Conservation (phyloP, 2,797 vertebrate species). For the Nannoperca obscura region DNA sequence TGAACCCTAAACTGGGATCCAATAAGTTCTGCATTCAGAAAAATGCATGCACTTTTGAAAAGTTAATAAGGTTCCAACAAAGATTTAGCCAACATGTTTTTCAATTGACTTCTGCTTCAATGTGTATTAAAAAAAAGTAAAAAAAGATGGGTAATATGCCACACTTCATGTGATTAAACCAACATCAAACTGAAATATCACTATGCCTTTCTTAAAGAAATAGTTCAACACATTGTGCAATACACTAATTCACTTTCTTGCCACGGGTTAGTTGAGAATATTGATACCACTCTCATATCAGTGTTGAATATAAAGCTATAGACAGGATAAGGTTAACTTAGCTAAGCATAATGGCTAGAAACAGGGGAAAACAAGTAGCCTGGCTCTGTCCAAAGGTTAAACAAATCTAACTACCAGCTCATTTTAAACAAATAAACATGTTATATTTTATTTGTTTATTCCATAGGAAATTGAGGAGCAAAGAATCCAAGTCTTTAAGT, state of each 20-base stretch:
- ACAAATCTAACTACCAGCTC: background rate
- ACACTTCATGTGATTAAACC: background rate
- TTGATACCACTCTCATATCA: slow-evolving; percentile 4
- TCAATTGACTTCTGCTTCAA: slow-evolving; percentile 21
- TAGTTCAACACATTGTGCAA: slow-evolving; percentile 9
- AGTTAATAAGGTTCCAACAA: background rate
- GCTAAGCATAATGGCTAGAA: background rate
- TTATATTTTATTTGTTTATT: background rate
- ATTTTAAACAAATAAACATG: background rate
- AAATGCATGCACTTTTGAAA: slow-evolving; percentile 30
- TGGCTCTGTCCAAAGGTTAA: background rate
- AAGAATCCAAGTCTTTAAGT: background rate
- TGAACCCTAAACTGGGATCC: slow-evolving; percentile 17
- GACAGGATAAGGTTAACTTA: background rate
- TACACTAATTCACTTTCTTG: background rate
- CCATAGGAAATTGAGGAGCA: background rate
- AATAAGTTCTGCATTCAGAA: slow-evolving; percentile 34
- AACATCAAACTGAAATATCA: slow-evolving; percentile 3
- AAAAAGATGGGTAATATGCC: background rate
- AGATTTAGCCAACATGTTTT: slow-evolving; percentile 19
- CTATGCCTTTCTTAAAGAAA: slow-evolving; percentile 2
- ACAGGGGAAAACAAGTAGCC: background rate
- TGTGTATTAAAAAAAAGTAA: background rate
- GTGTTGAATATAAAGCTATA: slow-evolving; percentile 2
- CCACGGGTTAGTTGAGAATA: slow-evolving; percentile 1